Conservation (phyloP, 2,113 vertebrate species). For the Silurus meridionalis region DNA sequence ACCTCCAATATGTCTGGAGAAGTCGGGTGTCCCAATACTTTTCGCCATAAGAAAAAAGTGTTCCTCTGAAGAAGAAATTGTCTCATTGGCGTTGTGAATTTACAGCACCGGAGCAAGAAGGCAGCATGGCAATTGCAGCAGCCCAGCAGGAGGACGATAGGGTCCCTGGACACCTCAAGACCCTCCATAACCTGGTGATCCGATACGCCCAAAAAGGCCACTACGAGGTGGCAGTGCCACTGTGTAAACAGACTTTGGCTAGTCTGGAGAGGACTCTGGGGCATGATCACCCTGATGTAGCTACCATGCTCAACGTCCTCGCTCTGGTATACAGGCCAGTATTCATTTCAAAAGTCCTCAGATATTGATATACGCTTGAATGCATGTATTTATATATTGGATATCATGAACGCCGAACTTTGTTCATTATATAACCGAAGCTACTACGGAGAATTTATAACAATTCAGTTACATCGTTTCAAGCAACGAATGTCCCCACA, state of each 20-base stretch:
- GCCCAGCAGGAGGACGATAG: conserved; percentile 84
- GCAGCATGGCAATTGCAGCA: conserved; percentile 72
- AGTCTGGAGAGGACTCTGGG: conserved; percentile 86
- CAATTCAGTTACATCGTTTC: background rate
- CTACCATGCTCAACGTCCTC: conserved; percentile 87
- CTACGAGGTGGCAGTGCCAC: conserved; percentile 83
- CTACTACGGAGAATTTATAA: background rate
- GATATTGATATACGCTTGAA: too few species aligned
- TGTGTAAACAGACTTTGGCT: conserved; percentile 85
- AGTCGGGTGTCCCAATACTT: too few species aligned
- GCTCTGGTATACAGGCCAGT: conserved; percentile 82
- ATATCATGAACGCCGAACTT: background rate
- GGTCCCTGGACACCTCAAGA: conserved; percentile 80
- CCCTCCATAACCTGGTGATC: conserved; percentile 85
- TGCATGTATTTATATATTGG: background rate
- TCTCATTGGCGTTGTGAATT: background rate
- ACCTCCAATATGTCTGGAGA: too few species aligned
- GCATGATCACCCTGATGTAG: conserved; percentile 84
- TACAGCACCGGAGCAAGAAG: conserved; percentile 72
- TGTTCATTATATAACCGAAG: background rate
- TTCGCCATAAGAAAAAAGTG: background rate
- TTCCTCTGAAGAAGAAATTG: background rate
- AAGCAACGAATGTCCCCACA: background rate
- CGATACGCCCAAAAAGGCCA: conserved; percentile 87
- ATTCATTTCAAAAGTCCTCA: background rate